Base-by-base conservation (phyloP, 1,140 invertebrate species). In the Homalodisca vitripennis region DNA sequence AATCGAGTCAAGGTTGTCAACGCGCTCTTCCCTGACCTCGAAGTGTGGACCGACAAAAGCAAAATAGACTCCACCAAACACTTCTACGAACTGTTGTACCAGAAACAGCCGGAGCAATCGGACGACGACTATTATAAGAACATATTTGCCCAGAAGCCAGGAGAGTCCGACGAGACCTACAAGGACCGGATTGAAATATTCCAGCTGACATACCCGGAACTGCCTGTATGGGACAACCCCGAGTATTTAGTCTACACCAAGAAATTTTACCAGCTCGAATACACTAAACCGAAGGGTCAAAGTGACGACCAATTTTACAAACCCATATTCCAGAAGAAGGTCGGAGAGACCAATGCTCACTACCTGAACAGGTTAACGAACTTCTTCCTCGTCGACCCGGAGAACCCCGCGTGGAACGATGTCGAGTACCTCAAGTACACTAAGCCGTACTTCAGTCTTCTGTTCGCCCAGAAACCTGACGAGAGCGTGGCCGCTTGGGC, bases 391-490 rank as follows among this genome's bases (percentile, higher is more conserved):
- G 55, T 60, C 12, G 55, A 60, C n/a, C 6, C 6, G n/a, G 27
- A 60, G 3, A 60, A 60, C 29, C 55, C 55, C 3, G 27, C 29
- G 12, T 60, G 55, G 55, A 13, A 30, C 27, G 55, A 60, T 29
- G 14, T 26, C 26, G 29, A 60, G 55, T 60, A 60, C 29, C 27
- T 60, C 2, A 60, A 26, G 55, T 60, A 27, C 27, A 60, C 55
- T 12, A 60, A 60, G 26, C 55, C 55, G 6, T 60, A 60, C 55
- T 27, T 60, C 26, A 60, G 3, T 3, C 24, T 60, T 10, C 55
- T 60, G 3, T 60, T 27, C 55, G 55, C 55, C 6, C 55, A 60
- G 27, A 60, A 60, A 29, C 55, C 55, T 60, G 55, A 60, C 26
- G 55, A 60, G n/a, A 27, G 22, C 3, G 55, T 60, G 10, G 2